These are phyloP conservation scores for Cremastinae sp. DNA, from an alignment of 2,888 invertebrate genomes.

Conservation along the genomic window DNA sequence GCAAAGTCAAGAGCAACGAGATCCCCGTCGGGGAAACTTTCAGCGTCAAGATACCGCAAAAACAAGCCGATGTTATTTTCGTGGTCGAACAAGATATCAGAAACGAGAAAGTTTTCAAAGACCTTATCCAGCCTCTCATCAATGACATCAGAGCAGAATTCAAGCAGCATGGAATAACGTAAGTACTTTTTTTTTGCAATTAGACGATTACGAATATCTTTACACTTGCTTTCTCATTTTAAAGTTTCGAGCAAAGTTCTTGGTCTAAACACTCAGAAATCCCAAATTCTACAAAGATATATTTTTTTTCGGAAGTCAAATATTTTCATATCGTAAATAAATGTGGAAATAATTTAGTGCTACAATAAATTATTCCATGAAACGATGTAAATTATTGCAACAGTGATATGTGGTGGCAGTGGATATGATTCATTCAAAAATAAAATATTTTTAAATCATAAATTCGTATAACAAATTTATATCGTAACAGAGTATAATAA, in stretches of 20 bases:
- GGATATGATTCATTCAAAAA: no score
- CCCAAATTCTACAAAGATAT: no score
- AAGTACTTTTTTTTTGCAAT: conserved; percentile 68
- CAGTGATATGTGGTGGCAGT: no score
- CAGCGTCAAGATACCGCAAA: conserved; percentile 85
- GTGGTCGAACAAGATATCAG: conserved; percentile 86
- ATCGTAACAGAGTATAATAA: no score
- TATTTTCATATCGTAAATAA: no score
- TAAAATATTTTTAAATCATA: no score
- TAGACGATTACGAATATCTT: background rate
- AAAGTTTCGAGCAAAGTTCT: conserved; percentile 60
- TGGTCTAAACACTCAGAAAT: no score
- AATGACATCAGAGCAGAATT: conserved; percentile 83
- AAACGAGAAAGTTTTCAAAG: conserved; percentile 85
- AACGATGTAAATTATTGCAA: no score
- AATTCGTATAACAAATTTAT: no score
- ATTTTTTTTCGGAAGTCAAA: no score
- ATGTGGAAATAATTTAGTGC: no score
- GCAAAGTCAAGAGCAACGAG: conserved; percentile 80
- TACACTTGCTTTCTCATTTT: background rate
- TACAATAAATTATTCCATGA: no score
- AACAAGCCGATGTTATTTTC: conserved; percentile 91
- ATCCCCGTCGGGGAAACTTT: conserved; percentile 84
- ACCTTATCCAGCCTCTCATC: conserved; percentile 84
- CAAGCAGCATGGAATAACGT: conserved; percentile 85